These are phyloP conservation scores for Zaprionus davidi DNA, from an alignment of 1,140 invertebrate species.

Conservation along the genomic window DNA sequence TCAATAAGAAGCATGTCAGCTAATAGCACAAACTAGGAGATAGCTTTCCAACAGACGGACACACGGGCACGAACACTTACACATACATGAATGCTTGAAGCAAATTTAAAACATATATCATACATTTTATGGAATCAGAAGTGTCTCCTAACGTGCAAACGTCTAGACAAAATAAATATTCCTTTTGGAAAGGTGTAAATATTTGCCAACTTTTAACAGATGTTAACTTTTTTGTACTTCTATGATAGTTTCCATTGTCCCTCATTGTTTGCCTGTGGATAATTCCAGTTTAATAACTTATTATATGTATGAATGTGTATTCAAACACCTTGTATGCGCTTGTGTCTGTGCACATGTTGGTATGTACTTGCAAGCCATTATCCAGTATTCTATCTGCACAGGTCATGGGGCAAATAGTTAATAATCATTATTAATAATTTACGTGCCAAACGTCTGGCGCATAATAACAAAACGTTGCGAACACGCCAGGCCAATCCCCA, in stretches of 20 bases:
- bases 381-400: conserved; percentile 19
- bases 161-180: too few relatives aligned
- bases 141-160: too few relatives aligned
- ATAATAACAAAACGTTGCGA: conserved; percentile 47
- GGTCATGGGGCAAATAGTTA: conserved; percentile 48
- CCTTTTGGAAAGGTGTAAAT: too few relatives aligned
- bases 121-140: too few relatives aligned
- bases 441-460: conserved; percentile 43
- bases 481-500: conserved; percentile 22
- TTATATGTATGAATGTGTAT: conserved; percentile 37
- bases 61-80: too few relatives aligned
- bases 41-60: too few relatives aligned
- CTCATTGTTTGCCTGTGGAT: not conserved
- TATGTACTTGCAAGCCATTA: conserved; percentile 29
- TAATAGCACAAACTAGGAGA: too few relatives aligned
- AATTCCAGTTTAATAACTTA: not conserved
- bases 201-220: not conserved
- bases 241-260: not conserved
- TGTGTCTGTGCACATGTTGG: not conserved
- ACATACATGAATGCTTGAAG: too few relatives aligned
- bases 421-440: conserved; percentile 70
- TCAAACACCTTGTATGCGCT: conserved; percentile 21
- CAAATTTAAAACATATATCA: too few relatives aligned
- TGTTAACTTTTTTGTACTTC: not conserved
- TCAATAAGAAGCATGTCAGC: not conserved